Evolutionary conservation across 2,888 invertebrate genomes (phyloP).

Genomic region (Oligia latruncula): DNA sequence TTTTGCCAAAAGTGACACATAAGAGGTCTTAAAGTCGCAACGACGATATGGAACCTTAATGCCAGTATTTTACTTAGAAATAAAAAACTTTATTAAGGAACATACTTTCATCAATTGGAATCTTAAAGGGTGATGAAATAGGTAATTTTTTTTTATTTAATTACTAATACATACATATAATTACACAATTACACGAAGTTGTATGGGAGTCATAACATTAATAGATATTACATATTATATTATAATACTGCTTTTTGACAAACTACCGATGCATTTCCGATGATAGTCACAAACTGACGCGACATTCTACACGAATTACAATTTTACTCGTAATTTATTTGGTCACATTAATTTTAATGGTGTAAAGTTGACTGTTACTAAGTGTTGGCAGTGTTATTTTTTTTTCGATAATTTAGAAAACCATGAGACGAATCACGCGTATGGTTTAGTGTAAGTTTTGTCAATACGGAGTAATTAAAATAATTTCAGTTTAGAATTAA

Average conservation of each 20-base stretch:
- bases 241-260: constrained; percentile 55
- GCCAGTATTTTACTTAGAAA: constrained; percentile 85
- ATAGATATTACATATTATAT: constrained; percentile 39
- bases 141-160: constrained; percentile 62
- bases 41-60: constrained; percentile 84
- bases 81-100: constrained; percentile 88
- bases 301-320: neutral
- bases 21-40: too few species aligned
- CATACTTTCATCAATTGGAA: constrained; percentile 76
- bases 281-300: constrained; percentile 20
- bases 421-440: neutral
- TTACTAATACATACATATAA: constrained; percentile 68
- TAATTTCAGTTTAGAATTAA: neutral
- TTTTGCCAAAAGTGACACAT: too few species aligned
- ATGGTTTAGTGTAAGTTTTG: neutral
- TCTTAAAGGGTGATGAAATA: constrained; percentile 68
- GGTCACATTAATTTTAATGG: neutral
- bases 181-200: constrained; percentile 70
- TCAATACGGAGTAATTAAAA: neutral
- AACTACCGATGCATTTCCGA: constrained; percentile 6
- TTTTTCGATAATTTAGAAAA: constrained; percentile 5
- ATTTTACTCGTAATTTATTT: constrained; percentile 5
- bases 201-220: constrained; percentile 69
- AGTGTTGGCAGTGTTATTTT: constrained; percentile 21
- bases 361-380: neutral